Percentiles rank a stretch among this genome's conserved stretches.
phyloP scores from a whole-genome alignment of 2,888 invertebrate genomes.

The Drosophila lacicola region DNA sequence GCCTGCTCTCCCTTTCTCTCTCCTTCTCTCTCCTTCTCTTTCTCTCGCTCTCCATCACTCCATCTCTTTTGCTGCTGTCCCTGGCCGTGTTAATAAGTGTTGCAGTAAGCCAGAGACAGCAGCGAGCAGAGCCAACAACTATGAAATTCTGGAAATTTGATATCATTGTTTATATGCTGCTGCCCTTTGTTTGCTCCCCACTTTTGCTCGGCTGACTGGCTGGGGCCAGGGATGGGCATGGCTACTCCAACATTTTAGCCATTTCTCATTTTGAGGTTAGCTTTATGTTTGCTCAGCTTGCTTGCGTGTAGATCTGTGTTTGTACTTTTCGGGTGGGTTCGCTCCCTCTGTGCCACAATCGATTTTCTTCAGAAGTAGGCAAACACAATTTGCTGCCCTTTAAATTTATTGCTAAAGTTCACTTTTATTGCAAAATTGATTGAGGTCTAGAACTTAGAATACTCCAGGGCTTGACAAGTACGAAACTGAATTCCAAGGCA shows the following conservation, averaged over 20 bases:
- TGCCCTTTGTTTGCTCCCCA: slow-evolving; percentile 76
- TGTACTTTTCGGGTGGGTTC: slow-evolving; percentile 39
- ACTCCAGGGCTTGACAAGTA: no score
- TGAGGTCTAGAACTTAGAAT: neutral
- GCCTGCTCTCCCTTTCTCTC: neutral
- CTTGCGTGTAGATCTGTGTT: slow-evolving; percentile 49
- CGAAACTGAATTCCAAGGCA: no score
- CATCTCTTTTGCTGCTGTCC: slow-evolving; percentile 1
- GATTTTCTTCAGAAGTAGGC: slow-evolving; percentile 46
- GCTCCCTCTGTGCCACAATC: slow-evolving; percentile 37
- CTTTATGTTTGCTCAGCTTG: slow-evolving; percentile 49
- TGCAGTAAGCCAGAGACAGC: slow-evolving; percentile 56
- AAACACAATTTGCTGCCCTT: slow-evolving; percentile 14
- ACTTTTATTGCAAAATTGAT: neutral
- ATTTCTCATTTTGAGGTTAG: slow-evolving; percentile 52
- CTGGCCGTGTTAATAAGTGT: slow-evolving; percentile 75
- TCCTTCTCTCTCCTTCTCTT: slow-evolving; percentile 3
- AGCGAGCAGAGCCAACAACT: slow-evolving; percentile 59
- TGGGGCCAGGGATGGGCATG: slow-evolving; percentile 19
- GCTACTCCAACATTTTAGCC: slow-evolving; percentile 38
- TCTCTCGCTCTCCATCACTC: slow-evolving; percentile 8
- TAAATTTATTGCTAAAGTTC: slow-evolving; percentile 19
- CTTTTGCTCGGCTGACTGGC: slow-evolving; percentile 57
- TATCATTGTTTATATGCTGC: slow-evolving; percentile 79
- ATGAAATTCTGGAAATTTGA: slow-evolving; percentile 74